phyloP scores from a whole-genome alignment of 2,888 invertebrate species.

The Callosobruchus maculatus region DNA sequence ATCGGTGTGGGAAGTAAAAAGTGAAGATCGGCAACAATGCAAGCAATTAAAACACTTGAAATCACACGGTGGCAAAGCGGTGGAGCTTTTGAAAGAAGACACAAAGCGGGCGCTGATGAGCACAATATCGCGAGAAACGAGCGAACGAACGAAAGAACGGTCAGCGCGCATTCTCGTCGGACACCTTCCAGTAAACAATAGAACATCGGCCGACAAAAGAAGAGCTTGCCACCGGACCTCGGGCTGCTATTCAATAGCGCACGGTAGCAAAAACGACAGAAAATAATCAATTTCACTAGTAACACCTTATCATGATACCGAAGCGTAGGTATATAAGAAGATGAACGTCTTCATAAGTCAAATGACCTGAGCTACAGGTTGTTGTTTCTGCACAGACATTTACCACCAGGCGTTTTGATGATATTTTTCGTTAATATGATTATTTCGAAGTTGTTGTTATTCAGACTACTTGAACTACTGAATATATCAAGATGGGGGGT shows the following conservation, averaged over 20 bases:
- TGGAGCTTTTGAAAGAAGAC: constrained; percentile 1
- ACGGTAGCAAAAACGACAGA: constrained; percentile 14
- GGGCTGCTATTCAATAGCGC: constrained; percentile 9
- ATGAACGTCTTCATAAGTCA: constrained; percentile 4
- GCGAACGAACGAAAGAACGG: constrained; percentile 12
- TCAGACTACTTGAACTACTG: too few relatives aligned
- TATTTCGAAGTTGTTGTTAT: too few relatives aligned
- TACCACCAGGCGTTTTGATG: too few relatives aligned
- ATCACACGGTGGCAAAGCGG: neutral
- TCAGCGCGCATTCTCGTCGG: neutral
- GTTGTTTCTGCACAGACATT: neutral
- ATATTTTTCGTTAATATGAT: too few relatives aligned
- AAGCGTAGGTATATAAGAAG: neutral
- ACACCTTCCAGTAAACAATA: constrained; percentile 14
- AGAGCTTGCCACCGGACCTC: constrained; percentile 3
- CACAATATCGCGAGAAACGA: constrained; percentile 27
- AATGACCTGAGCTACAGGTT: neutral
- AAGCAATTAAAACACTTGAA: neutral
- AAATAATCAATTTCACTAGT: constrained; percentile 15
- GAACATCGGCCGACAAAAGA: constrained; percentile 7
- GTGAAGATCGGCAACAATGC: neutral
- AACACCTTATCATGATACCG: constrained; percentile 7
- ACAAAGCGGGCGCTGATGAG: constrained; percentile 17
- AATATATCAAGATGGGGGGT: too few relatives aligned
- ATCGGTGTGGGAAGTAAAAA: too few relatives aligned